Evolutionary conservation across 2,113 vertebrate genomes (phyloP), one percentile per base, ranked within the genome.

Genomic region (Gracilinanus agilis): DNA sequence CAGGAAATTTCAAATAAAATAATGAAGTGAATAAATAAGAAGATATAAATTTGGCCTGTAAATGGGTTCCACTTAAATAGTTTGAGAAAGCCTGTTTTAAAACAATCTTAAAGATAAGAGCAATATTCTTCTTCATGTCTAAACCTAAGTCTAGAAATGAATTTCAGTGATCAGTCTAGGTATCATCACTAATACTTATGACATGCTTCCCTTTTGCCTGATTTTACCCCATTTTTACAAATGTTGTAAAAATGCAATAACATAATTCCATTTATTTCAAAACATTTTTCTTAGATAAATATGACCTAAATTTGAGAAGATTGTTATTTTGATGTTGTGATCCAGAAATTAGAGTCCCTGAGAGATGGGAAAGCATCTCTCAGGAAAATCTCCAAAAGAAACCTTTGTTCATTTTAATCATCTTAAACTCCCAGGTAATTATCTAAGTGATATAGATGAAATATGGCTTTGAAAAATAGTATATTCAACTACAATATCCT

Each of bases 391-490:
- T 92, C 96, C 96, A 49, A 92, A 95, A 95, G 0, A 10, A 55
- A 5, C 23, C 10, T 49, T 89, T 89, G 44, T 8, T 89, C 44
- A 75, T 96, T 90, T 27, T 89, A 11, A 90, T 90, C 40, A 49
- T 91, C 11, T 67, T 12, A 34, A 67, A 16, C 29, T 90, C 2
- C 13, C 29, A 44, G 92, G 89, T 91, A 25, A 93, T 55, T 53
- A 94, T 3, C 2, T 54, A 54, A 93, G 92, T 4, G 44, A 93
- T 96, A 96, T 44, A n/a, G 58, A 94, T 44, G 25, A 92, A 92
- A 7, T 23, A 44, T 0, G 0, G 0, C 90, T 67, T 90, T 12
- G 23, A 92, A 90, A 97, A 97, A 96, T 0, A 53, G 1, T 53
- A 53, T 55, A 89, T 56, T 0, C 7, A 91, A 56, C 1, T 25